Base-by-base conservation (phyloP, 2,888 invertebrate genomes). In the Hofmannophila pseudospretella region DNA sequence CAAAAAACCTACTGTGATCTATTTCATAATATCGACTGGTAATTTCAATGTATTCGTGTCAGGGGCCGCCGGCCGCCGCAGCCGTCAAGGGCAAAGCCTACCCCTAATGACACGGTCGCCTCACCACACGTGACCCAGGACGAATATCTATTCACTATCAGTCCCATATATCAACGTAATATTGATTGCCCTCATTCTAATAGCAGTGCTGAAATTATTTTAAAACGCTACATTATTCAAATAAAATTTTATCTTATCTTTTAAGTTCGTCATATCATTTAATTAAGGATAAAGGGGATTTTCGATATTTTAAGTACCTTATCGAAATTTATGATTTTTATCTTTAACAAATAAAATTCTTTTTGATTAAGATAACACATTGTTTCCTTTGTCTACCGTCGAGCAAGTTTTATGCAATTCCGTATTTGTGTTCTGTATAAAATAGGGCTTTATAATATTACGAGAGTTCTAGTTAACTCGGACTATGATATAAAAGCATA, bases 131-230 rank as follows among this genome's bases (percentile, higher is more conserved):
- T 36, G 34, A 5, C 35, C 38, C 30, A 22, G 20, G 25, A 38
- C 34, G 38, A 35, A 44, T 42, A 42, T 45, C 34, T 42, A 41
- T 47, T 42, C 45, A 40, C 45, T 47, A 47, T 50, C 48, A 13
- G n/a, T 51, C 38, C 39, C 29, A 33, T 49, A 50, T 56, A 63
- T 56, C 58, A 51, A 41, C 47, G 46, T 41, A 45, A 45, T 59
- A 71, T 70, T 53, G 70, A 71, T 70, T 57, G 67, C 50, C 69
- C 66, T 57, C 58, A 43, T 59, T 69, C 50, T 47, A 49, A 54
- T 54, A 51, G 29, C 8, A 28, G 9, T 32, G 34, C 31, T 16
- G 3, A 16, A 16, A 16, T 16, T 4, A 16, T 16, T 16, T 16
- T 16, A 16, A 12, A 12, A 13, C 29, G 25, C 25, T 25, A n/a